Evolutionary conservation across 1,140 invertebrate species (phyloP), one percentile per base, ranked within the genome.

Genomic region (Eueides isabella): DNA sequence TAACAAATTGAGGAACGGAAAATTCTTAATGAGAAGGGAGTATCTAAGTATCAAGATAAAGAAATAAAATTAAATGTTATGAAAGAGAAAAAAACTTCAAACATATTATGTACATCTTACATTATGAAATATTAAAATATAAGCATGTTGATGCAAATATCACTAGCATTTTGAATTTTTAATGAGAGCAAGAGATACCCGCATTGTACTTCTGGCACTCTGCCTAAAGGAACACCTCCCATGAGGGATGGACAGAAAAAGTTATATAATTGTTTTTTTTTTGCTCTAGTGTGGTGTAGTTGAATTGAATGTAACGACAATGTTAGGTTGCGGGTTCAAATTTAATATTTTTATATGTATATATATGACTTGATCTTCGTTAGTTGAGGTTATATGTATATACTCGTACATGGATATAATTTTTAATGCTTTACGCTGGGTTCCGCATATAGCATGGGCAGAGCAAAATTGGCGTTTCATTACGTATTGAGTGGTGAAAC

Each of bases 91-190:
- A 5, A 48, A 19, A 19, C n/a, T 48, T 19, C 41, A 23, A 48
- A n/a, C n/a, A 48, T 19, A 9, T 19, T 19, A 19, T 48, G n/a
- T 48, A 9, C 31, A 33, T 33, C 7, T 38, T 44, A 64, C n/a
- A 48, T 68, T 44, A 67, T n/a, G 30, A 72, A 41, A 48, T 33
- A 72, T 61, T 70, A 71, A 67, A 78, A 75, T 23, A 19, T 48
- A 55, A 55, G 7, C 48, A 55, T 55, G 23, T 26, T 55, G n/a
- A 55, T 2, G 19, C 48, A 55, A 55, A 23, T 26, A 55, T 23
- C 48, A 26, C 12, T 19, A 26, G 11, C 5, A 55, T 55, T 55
- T 55, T 55, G 48, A 55, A 55, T 55, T 55, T 55, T 55, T 55
- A 55, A 55, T 55, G 48, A 55, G 48, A 55, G 48, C 48, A 26